Evolutionary conservation across 2,113 vertebrate species (phyloP).

Genomic region (Gadus chalcogrammus): DNA sequence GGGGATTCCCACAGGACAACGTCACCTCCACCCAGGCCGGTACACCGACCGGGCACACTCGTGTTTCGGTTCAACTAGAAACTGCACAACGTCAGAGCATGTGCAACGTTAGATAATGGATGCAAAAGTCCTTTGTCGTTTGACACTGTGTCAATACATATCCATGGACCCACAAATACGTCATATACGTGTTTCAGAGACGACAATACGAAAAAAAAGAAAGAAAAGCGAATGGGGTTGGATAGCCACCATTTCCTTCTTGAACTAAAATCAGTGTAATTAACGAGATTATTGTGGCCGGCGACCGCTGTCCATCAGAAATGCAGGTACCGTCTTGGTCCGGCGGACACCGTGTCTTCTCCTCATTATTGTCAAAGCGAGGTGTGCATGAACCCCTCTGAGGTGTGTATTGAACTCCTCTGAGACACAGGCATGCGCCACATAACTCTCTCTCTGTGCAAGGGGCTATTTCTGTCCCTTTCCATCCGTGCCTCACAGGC

Average conservation of each 20-base stretch:
- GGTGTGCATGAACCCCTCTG: not conserved
- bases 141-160: too few relatives aligned
- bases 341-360: not conserved
- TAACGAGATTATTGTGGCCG: not conserved
- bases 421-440: constrained; percentile 49
- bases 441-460: constrained; percentile 25
- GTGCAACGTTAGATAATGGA: too few relatives aligned
- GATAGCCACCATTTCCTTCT: not conserved
- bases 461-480: constrained; percentile 69
- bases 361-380: not conserved
- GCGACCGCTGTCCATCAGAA: not conserved
- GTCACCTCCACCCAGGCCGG: too few relatives aligned
- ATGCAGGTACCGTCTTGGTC: not conserved
- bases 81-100: too few relatives aligned
- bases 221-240: too few relatives aligned
- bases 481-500: constrained; percentile 38
- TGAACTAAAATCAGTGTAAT: not conserved
- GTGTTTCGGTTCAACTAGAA: too few relatives aligned
- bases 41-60: too few relatives aligned
- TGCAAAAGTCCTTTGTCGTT: too few relatives aligned
- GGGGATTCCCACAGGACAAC: too few relatives aligned
- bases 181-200: too few relatives aligned
- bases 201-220: too few relatives aligned
- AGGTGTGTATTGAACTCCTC: constrained; percentile 39
- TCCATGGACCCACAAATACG: too few relatives aligned